Evolutionary conservation across 1,140 invertebrate species (phyloP), one percentile per base, ranked within the genome.

Genomic region (Drosophila simulans): DNA sequence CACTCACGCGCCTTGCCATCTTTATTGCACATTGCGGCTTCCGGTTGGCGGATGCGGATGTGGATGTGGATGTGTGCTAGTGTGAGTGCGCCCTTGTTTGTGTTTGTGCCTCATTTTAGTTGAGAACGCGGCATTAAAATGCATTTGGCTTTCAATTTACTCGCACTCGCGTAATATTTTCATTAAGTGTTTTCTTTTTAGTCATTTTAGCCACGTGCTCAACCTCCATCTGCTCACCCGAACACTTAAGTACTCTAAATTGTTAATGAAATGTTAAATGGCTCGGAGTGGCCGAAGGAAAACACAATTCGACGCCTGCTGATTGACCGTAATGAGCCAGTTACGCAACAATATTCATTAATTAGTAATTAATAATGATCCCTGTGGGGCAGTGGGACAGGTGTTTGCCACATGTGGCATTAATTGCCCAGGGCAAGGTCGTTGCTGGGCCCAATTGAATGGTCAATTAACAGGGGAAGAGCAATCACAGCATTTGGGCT

Each of bases 141-240:
- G 84, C 84, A 89, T 89, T 89, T 89, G 72, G 69, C 84, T 89
- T 89, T 89, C 84, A 89, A 89, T 89, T 89, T 86, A 73, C 70
- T 55, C 65, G 65, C 59, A 72, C 46, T 70, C 60, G 64, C 60
- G 80, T 74, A 74, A 89, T 89, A 84, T 83, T 89, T 89, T 89
- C 84, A 89, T 89, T 89, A 89, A 84, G 85, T 84, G 71, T 70
- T 84, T 77, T 66, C 64, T 46, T 58, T 45, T 83, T 57, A 80
- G 45, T 71, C 53, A 83, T 83, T 80, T 83, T 37, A 58, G 25
- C 79, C 82, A 86, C 82, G 81, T 81, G 53, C 42, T 35, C 11
- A 51, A 15, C 15, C 66, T 39, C 40, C 7, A 8, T n/a, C n/a
- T 10, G 45, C 34, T 34, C 40, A 13, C 43, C 15, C 43, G 5